Conservation (phyloP, 2,888 invertebrate species). For the Melieria picta region DNA sequence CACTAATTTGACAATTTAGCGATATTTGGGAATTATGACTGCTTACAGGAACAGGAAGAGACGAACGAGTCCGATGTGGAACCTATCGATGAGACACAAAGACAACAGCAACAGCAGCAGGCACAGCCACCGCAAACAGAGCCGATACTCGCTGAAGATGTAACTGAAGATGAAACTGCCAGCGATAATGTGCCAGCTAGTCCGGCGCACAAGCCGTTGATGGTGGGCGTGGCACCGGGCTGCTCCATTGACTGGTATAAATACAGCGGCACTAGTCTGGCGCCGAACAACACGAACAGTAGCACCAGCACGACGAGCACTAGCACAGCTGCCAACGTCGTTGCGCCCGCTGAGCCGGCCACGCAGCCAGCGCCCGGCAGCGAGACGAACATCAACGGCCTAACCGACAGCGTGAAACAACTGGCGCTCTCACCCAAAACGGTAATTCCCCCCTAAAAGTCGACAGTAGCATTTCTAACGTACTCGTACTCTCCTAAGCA, state of each 20-base stretch:
- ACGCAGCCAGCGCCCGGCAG: conserved; percentile 28
- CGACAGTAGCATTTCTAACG: conserved; percentile 22
- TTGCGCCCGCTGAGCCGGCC: conserved; percentile 34
- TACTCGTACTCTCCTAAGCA: conserved; percentile 32
- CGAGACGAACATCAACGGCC: conserved; percentile 57
- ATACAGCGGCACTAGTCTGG: conserved; percentile 30
- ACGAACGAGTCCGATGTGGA: conserved; percentile 65
- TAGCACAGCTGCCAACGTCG: conserved; percentile 42
- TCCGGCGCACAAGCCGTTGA: conserved; percentile 33
- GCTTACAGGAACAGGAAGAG: conserved; percentile 63
- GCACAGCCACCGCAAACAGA: conserved; percentile 25
- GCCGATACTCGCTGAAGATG: conserved; percentile 18
- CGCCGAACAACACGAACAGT: conserved; percentile 36
- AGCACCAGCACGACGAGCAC: conserved; percentile 37
- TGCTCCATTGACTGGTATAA: conserved; percentile 38
- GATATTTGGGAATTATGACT: not conserved
- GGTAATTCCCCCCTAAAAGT: conserved; percentile 51
- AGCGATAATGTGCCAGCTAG: conserved; percentile 30
- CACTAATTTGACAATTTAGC: not conserved
- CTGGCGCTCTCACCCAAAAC: conserved; percentile 58
- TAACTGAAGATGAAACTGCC: conserved; percentile 1
- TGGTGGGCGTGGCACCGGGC: conserved; percentile 41
- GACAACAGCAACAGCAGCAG: conserved; percentile 41
- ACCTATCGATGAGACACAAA: conserved; percentile 58
- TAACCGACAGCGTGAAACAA: conserved; percentile 58